Conservation (phyloP, 2,888 invertebrate species). For the Camponotus fellah region DNA sequence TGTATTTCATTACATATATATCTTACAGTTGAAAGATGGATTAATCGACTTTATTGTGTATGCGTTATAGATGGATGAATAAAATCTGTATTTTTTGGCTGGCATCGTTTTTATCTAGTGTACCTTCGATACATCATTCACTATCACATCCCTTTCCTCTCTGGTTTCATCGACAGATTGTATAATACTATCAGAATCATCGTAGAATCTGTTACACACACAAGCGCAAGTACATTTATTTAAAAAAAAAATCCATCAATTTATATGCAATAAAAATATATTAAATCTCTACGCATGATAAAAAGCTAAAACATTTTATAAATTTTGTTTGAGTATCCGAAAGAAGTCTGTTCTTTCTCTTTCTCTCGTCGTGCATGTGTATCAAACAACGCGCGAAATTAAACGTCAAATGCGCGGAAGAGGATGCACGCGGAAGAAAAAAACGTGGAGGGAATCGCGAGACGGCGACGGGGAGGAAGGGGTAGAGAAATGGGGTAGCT, state of each 20-base stretch:
- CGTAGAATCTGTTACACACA: background rate
- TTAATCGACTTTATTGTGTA: slow-evolving; percentile 83
- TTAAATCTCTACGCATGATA: too few relatives aligned
- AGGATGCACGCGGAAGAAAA: slow-evolving; percentile 6
- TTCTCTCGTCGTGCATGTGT: background rate
- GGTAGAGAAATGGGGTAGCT: slow-evolving; percentile 21
- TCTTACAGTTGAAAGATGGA: slow-evolving; percentile 75
- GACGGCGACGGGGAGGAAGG: background rate
- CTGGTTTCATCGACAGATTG: background rate
- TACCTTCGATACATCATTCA: slow-evolving; percentile 65
- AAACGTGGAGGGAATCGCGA: background rate
- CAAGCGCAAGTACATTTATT: background rate
- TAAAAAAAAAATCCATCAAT: background rate
- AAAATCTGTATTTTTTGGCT: slow-evolving; percentile 84
- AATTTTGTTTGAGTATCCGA: too few relatives aligned
- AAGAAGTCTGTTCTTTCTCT: background rate
- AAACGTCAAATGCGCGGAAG: slow-evolving; percentile 36
- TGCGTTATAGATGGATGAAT: slow-evolving; percentile 81
- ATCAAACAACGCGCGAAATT: slow-evolving; percentile 48
- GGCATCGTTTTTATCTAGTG: slow-evolving; percentile 82
- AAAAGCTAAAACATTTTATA: too few relatives aligned
- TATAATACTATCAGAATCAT: background rate
- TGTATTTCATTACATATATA: slow-evolving; percentile 38
- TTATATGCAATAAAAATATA: background rate
- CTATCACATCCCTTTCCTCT: background rate